Evolutionary conservation across 2,888 invertebrate species (phyloP), one percentile per base, ranked within the genome.

Genomic region (Drosophila neutralis): DNA sequence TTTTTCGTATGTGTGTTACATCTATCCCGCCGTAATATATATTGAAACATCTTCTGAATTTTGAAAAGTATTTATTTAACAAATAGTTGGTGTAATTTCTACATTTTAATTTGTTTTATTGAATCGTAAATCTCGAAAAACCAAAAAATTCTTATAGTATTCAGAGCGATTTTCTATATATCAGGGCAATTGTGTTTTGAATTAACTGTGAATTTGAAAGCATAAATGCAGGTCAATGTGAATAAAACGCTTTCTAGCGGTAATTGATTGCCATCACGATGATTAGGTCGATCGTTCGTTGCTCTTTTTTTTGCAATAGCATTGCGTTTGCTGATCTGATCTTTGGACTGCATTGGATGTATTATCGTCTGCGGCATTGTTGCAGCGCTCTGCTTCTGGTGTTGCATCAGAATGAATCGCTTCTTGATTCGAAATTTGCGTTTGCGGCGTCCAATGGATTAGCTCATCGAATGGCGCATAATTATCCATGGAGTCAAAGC

Each of bases 401-500:
- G 58, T 42, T 13, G 21, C 29, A 0, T 35, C 31, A 4, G 29
- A 7, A 10, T 24, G 31, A 5, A 5, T 11, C 0, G 2, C 5
- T 27, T 11, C 10, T 33, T n/a, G 18, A 21, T 29, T 29, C 6
- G 36, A 8, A 13, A 18, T 8, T 57, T 36, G 18, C 24, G 40
- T 40, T 45, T 45, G 24, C 13, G 48, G 24, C 48, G 21, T 38
- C 27, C 42, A 10, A 24, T 59, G 42, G 7, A 73, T 8, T 0
- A 77, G 61, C 7, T 79, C 68, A 27, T 87, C 68, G 35, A 75
- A 87, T 11, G 82, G 68, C 0, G 54, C 68, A 71, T 75, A 83
- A 38, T 83, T 87, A 0, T 73, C 69, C 87, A 84, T 82, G 10
- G 87, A 59, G 1, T 59, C 58, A 18, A 75, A 83, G 6, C 82